Evolutionary conservation across 2,113 vertebrate genomes (phyloP), one percentile per base, ranked within the genome.

Genomic region (Callocephalon fimbriatum): DNA sequence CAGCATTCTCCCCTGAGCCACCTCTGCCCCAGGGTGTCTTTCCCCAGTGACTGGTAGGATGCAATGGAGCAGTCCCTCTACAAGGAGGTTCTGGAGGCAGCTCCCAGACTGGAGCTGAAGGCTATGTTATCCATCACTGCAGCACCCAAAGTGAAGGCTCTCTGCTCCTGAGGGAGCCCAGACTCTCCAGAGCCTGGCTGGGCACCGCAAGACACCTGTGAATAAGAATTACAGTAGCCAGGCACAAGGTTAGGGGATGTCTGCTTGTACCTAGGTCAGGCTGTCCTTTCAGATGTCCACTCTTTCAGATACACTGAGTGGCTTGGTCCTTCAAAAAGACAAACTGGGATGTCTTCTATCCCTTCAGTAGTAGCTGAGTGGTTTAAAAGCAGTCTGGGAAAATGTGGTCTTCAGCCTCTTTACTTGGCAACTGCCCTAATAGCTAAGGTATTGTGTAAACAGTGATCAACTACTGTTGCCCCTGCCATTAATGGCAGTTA

Each of bases 381-480:
- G 32, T 40, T 40, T 86, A 81, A 81, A 95, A 81, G 35, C 48
- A 42, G 44, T 8, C 38, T 31, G 70, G 25, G 29, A 83, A 73
- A 26, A 62, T 80, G 61, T 44, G 21, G 21, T 85, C 73, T 91
- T 94, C 56, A 53, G 76, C 62, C 51, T 93, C 71, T 87, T 85
- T 65, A 63, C 81, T 88, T 94, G 94, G 88, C 82, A 86, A 16
- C 53, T 88, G 53, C 66, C 65, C 44, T 95, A 73, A 88, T 68
- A 63, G 54, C 31, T 76, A 68, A 90, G 81, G 71, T 81, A 35
- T 54, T 90, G 61, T 76, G 72, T 72, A 85, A 88, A 79, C 74
- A 92, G 62, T 44, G 51, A 75, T 76, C 90, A 62, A 79, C 76
- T 77, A 71, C 35, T 93, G 73, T 74, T 91, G 80, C 50, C 45